Conservation (phyloP, 2,797 vertebrate genomes). For the Semaprochilodus insignis region DNA sequence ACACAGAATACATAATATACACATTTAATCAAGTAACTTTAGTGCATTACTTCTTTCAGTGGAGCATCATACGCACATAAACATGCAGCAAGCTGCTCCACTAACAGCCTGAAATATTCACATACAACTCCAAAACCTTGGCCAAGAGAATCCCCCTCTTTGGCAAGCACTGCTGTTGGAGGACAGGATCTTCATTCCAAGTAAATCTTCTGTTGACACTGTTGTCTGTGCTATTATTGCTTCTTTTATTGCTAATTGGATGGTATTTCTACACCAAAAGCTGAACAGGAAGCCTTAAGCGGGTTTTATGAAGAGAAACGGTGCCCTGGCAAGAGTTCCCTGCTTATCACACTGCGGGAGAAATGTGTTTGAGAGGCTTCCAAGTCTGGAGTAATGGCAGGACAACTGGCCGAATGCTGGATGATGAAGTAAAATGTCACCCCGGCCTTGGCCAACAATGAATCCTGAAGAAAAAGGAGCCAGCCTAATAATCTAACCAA, state of each 20-base stretch:
- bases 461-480: background rate
- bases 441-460: background rate
- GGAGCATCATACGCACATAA: too few species aligned
- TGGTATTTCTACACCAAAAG: background rate
- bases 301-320: background rate
- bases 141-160: background rate
- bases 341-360: conserved; percentile 4
- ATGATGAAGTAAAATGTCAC: conserved; percentile 13
- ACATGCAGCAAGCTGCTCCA: background rate
- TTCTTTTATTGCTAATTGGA: conserved; percentile 1
- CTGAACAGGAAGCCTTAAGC: conserved; percentile 14
- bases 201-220: background rate
- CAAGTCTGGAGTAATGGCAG: conserved; percentile 23
- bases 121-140: background rate
- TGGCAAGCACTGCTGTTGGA: background rate
- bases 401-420: background rate
- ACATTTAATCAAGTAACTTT: background rate
- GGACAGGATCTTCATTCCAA: background rate
- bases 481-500: background rate
- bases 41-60: background rate
- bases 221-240: background rate
- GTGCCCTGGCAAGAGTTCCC: background rate
- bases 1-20: too few species aligned
- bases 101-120: background rate
- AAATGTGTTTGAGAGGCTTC: conserved; percentile 8